A percentile compares a stretch with the other conserved stretches of the same genome.
Conservation (phyloP, 2,113 vertebrate species). For the Corydoras maculifer region DNA sequence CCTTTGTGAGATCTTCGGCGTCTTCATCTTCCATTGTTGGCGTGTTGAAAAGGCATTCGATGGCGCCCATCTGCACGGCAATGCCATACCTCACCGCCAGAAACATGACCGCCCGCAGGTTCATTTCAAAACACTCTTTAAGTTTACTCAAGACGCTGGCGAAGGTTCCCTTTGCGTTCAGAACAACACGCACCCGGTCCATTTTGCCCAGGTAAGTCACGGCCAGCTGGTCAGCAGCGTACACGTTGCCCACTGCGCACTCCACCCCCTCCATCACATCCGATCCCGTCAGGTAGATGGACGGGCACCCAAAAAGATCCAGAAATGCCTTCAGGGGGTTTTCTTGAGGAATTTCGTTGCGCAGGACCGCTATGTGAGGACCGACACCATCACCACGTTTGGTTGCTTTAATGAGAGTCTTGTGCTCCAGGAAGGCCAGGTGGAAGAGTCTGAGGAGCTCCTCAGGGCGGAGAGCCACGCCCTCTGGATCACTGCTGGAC, state of each 20-base stretch:
- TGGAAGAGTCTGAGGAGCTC: constrained; percentile 61
- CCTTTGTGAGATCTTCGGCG: not conserved
- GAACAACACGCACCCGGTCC: constrained; percentile 60
- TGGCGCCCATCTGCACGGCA: constrained; percentile 65
- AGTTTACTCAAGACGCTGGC: constrained; percentile 52
- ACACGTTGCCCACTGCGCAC: constrained; percentile 69
- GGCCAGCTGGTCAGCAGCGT: constrained; percentile 67
- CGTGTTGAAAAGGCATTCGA: constrained; percentile 54
- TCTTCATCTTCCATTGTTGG: constrained; percentile 34
- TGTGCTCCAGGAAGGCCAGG: constrained; percentile 64
- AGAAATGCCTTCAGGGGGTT: constrained; percentile 63
- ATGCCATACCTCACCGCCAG: constrained; percentile 64
- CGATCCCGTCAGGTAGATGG: constrained; percentile 68
- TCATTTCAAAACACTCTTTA: constrained; percentile 52
- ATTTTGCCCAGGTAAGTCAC: constrained; percentile 66
- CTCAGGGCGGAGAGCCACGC: constrained; percentile 41
- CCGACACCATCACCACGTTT: constrained; percentile 67
- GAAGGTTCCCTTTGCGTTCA: constrained; percentile 68
- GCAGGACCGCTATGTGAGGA: constrained; percentile 65
- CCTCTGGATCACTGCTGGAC: constrained; percentile 47
- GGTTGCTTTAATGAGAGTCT: constrained; percentile 63
- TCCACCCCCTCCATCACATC: constrained; percentile 65
- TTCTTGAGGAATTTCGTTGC: constrained; percentile 53
- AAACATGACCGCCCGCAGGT: constrained; percentile 61
- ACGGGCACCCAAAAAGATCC: constrained; percentile 65